These are phyloP conservation scores for Acleris sparsana DNA, from an alignment of 2,888 invertebrate genomes.

Conservation along the genomic window DNA sequence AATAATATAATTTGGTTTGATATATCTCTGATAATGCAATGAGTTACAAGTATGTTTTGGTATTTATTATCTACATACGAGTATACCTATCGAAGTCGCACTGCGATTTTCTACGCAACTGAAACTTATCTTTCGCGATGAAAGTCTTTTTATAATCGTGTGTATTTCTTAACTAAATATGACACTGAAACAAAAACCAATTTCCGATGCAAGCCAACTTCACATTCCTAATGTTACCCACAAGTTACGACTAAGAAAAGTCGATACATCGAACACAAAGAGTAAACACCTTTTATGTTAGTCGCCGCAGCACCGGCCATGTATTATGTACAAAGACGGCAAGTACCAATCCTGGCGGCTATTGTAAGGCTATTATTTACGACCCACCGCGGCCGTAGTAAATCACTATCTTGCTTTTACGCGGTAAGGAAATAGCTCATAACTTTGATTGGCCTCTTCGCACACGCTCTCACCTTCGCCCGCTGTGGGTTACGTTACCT, in stretches of 20 bases:
- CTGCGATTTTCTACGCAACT: too few relatives aligned
- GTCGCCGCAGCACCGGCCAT: conserved; percentile 8
- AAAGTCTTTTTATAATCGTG: too few relatives aligned
- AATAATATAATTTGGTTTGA: too few relatives aligned
- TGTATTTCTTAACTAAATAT: too few relatives aligned
- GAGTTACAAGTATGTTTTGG: too few relatives aligned
- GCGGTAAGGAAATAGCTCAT: conserved; percentile 60
- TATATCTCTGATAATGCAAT: too few relatives aligned
- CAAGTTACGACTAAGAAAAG: conserved; percentile 15
- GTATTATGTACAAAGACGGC: conserved; percentile 28
- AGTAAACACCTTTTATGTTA: conserved; percentile 32
- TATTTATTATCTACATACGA: too few relatives aligned
- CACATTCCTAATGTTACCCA: conserved; percentile 13
- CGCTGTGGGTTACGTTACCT: conserved; percentile 11
- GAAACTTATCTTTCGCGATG: too few relatives aligned
- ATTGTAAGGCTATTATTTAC: conserved; percentile 54
- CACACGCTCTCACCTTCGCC: conserved; percentile 55
- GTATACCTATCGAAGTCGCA: too few relatives aligned
- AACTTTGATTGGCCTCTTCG: conserved; percentile 62
- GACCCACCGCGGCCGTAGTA: conserved; percentile 52
- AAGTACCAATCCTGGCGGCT: conserved; percentile 38
- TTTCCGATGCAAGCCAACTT: conserved; percentile 1
- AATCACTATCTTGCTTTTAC: conserved; percentile 60
- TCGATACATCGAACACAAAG: conserved; percentile 25
- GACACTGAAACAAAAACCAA: background rate